Conservation (phyloP, 1,140 invertebrate genomes). For the Danaus melanippus region DNA sequence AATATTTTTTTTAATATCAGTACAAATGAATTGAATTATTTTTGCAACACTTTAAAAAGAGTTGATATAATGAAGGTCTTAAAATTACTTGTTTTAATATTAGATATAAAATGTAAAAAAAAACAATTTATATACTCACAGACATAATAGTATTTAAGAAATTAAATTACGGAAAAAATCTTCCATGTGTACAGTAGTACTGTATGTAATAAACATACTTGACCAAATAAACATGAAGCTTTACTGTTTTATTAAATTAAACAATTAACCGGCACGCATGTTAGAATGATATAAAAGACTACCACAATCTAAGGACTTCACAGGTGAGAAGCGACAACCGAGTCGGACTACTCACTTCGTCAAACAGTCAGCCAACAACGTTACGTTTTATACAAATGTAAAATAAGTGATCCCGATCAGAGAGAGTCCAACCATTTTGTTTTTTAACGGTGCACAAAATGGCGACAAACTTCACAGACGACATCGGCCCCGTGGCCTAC, state of each 20-base stretch:
- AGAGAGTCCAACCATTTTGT: constrained; percentile 38
- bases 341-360: constrained; percentile 71
- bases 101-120: neutral
- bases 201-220: constrained; percentile 34
- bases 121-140: constrained; percentile 3
- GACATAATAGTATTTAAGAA: too few species aligned
- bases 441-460: constrained; percentile 42
- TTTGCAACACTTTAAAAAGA: too few species aligned
- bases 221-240: constrained; percentile 59
- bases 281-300: constrained; percentile 51
- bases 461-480: constrained; percentile 50
- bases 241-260: constrained; percentile 70
- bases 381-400: constrained; percentile 21
- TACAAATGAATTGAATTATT: too few species aligned
- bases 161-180: too few species aligned
- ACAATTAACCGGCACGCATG: constrained; percentile 64
- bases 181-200: too few species aligned
- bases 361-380: constrained; percentile 18
- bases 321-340: constrained; percentile 67
- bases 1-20: too few species aligned
- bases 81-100: neutral
- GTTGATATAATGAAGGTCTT: too few species aligned
- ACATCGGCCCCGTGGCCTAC: constrained; percentile 51
- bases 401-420: constrained; percentile 10
- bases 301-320: constrained; percentile 20